Evolutionary conservation across 2,113 vertebrate species (phyloP), one percentile per base, ranked within the genome.

Genomic region (Corythornis cristatus): DNA sequence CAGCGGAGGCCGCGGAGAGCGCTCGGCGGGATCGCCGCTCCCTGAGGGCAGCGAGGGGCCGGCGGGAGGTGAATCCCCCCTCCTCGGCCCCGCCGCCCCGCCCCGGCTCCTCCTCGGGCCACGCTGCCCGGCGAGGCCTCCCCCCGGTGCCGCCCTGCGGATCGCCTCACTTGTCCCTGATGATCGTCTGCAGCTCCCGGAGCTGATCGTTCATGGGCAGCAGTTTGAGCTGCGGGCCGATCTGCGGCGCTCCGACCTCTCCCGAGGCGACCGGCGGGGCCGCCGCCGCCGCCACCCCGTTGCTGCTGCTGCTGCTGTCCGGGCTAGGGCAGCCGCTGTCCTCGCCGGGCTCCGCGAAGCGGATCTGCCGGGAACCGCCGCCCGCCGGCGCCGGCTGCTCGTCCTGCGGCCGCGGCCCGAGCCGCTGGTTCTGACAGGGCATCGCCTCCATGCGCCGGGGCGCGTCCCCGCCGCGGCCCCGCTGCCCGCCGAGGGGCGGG

Each of bases 131-230:
- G 16, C 16, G 45, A 28, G n/a, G 65, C 86, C n/a, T 25, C 46
- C 40, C 19, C 33, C 23, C 15, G 40, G 23, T 29, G 16, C 53
- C 12, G 48, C 46, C 21, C 35, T 21, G 64, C 28, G 8, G 64
- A 29, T 42, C 62, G 13, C 15, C 98, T 98, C 97, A 99, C 99
- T 98, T 99, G 98, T 99, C 98, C 89, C 98, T 97, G 96, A 99
- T 99, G 97, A 99, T 99, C 28, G 99, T 99, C 97, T 99, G 99
- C 71, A 99, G 97, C 86, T 99, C 99, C 50, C 98, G 98, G 93
- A 99, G 99, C 97, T 99, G 99, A 95, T 99, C 98, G 90, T 99
- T 99, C 96, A 99, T 98, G n/a, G 98, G 98, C 45, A 99, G 98
- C 86, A 99, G 97, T 80, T 99, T 99, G 46, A 99, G 98, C 96